phyloP scores from a whole-genome alignment of 2,888 invertebrate genomes.

The Aphodius granarius region DNA sequence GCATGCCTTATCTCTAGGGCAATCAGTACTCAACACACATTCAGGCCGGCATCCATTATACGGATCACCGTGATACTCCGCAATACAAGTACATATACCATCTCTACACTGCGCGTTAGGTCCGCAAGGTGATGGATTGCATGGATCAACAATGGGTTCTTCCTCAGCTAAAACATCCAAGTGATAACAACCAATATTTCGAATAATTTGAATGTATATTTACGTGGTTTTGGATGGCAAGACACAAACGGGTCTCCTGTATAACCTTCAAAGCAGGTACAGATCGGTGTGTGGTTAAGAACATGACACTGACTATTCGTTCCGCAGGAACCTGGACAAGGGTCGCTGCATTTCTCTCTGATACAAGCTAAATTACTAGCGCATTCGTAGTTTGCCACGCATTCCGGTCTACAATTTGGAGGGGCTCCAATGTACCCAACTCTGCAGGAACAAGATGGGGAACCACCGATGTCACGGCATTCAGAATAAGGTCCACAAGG shows the following conservation, averaged over 20 bases:
- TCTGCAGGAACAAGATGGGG: constrained; percentile 59
- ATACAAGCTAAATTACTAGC: constrained; percentile 57
- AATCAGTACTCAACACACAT: constrained; percentile 70
- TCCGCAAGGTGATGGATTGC: constrained; percentile 73
- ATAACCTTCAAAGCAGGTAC: constrained; percentile 64
- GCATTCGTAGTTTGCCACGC: constrained; percentile 59
- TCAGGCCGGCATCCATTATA: constrained; percentile 71
- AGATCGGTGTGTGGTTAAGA: constrained; percentile 67
- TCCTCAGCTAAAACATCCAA: constrained; percentile 26
- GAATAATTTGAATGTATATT: not conserved
- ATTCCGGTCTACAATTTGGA: constrained; percentile 61
- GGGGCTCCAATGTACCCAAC: constrained; percentile 57
- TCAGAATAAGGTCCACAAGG: constrained; percentile 63
- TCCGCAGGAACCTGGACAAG: constrained; percentile 68
- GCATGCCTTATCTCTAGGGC: constrained; percentile 68
- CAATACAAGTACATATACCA: constrained; percentile 68
- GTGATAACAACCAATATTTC: not conserved
- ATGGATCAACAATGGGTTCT: constrained; percentile 59
- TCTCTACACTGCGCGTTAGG: constrained; percentile 70
- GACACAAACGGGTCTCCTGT: constrained; percentile 64
- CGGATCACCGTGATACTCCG: constrained; percentile 70
- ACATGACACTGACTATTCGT: constrained; percentile 64
- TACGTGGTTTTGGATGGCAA: constrained; percentile 45
- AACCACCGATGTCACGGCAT: constrained; percentile 57
- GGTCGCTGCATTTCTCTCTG: constrained; percentile 63